Evolutionary conservation across 2,113 vertebrate genomes (phyloP), one percentile per base, ranked within the genome.

Genomic region (Procavia capensis): DNA sequence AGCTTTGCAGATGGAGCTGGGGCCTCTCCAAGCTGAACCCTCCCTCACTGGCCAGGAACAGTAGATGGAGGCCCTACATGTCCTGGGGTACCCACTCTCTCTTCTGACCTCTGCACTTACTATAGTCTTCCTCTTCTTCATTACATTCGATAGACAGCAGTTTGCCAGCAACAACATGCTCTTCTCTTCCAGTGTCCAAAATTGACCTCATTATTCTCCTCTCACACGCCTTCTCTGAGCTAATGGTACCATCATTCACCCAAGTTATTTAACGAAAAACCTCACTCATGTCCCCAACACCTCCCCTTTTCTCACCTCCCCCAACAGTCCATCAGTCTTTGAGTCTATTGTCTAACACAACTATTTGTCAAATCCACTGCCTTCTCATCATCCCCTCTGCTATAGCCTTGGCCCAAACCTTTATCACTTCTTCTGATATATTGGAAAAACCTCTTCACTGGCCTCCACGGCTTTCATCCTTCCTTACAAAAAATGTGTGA

Each of bases 1-100:
- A 31, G 88, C 66, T 59, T 75, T 70, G 64, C 91, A 93, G 93
- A 90, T 93, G 89, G 82, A 59, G 13, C 68, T 91, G 72, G 88
- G 76, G 25, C 50, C 68, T 61, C 72, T 96, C 92, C 84, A 81
- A 39, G 9, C 6, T n/a, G 13, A 54, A 54, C 54, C 85, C 41
- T 59, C 79, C 75, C 29, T 36, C 39, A 1, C 70, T 47, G 66
- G 80, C 91, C 25, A 17, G 57, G 61, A 70, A 17, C 2, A 66
- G 11, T 36, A 76, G 75, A 75, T n/a, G 1, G 7, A 72, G 78
- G 47, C n/a, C 64, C 45, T 54, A 66, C 68, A 82, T n/a, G 74
- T 64, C 95, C 92, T 81, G 13, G 87, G 78, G n/a, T 19, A 34
- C 1, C 27, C 95, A 54, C 24, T 86, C 74, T 50, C 41, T 91